Evolutionary conservation across 2,888 invertebrate species (phyloP), one percentile per base, ranked within the genome.

Genomic region (Dolichopus griseipennis): DNA sequence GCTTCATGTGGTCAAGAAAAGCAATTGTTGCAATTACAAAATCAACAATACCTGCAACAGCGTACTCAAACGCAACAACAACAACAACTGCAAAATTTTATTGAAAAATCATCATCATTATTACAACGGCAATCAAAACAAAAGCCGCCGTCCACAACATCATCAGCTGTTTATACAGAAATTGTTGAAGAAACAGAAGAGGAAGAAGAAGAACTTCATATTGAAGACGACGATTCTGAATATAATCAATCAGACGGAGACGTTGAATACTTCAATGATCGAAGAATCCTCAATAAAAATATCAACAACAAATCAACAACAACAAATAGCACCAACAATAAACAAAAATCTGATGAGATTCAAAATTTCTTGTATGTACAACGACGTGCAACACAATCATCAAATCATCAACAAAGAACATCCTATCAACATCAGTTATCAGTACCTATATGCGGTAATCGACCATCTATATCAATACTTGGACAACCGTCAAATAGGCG

Each of bases 261-360:
- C 52, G 52, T 52, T 8, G 64, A 64, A 64, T 20, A 64, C 20
- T 34, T 64, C 64, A 64, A 64, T 64, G 64, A 64, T 34, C 34
- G 52, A 52, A 12, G 6, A 52, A 52, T 6, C 9, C 9, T 15
- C 9, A 52, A 52, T 52, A 52, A 52, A 52, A n/a, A 15, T 15
- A 52, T 18, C 4, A 41, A 41, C 15, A 41, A 7, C 41, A 41
- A 41, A 37, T 12, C 52, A 52, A 52, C 15, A 52, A 3, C 64
- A 22, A 63, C n/a, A n/a, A n/a, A n/a, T n/a, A n/a, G n/a, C n/a
- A 34, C 34, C 43, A 52, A 52, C 18, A 52, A 5, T 34, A 22
- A 63, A 63, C 62, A 62, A 62, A 63, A 63, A 63, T 52, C 52
- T 52, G 18, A 52, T 52, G 52, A 52, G 52, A 52, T 52, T 52